Evolutionary conservation across 2,113 vertebrate genomes (phyloP).

Genomic region (Illadopsis cleaveri): DNA sequence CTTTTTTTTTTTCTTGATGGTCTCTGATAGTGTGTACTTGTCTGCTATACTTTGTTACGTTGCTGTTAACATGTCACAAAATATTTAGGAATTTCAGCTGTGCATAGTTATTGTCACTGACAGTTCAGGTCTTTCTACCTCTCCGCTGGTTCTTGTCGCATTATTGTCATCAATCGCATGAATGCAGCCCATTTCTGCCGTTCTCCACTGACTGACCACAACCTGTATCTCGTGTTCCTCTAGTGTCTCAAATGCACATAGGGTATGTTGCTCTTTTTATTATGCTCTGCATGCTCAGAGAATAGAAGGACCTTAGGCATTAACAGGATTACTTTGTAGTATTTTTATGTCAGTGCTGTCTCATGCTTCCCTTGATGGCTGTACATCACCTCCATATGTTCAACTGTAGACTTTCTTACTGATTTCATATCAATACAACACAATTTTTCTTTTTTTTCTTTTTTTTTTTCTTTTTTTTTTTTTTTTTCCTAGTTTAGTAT

Average conservation of each 20-base stretch:
- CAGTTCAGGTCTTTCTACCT: constrained; percentile 38
- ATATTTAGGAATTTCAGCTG: constrained; percentile 30
- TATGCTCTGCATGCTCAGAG: neutral
- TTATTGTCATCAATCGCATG: neutral
- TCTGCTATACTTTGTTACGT: neutral
- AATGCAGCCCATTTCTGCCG: neutral
- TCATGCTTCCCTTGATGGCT: neutral
- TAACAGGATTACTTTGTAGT: neutral
- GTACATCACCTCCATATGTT: neutral
- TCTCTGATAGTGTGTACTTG: neutral
- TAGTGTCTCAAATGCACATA: neutral
- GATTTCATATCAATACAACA: neutral
- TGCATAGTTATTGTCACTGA: constrained; percentile 16
- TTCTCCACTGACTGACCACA: neutral
- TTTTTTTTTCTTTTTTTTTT: neutral
- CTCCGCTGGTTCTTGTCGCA: neutral
- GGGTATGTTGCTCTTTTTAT: neutral
- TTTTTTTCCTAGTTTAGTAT: neutral
- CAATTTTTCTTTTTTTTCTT: neutral
- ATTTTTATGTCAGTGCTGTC: neutral
- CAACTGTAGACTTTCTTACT: neutral
- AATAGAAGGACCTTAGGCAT: neutral
- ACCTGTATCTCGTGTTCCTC: neutral
- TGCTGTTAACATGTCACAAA: constrained; percentile 44
- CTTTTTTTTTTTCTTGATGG: too few species aligned